These are phyloP conservation scores for Eueremaeus valkanovi DNA, from an alignment of 2,888 invertebrate genomes.

Conservation along the genomic window DNA sequence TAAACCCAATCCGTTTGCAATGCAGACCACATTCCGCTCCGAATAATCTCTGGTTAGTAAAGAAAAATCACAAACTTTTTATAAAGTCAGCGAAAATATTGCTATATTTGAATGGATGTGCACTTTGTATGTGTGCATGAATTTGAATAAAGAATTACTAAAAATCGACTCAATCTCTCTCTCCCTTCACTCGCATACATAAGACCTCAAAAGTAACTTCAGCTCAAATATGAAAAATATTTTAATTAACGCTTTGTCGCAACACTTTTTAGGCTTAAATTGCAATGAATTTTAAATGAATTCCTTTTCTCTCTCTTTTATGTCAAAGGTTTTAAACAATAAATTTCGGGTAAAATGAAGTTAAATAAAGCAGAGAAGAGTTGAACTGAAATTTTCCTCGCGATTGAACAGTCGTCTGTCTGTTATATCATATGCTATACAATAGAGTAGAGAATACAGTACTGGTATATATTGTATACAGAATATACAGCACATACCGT, in stretches of 20 bases:
- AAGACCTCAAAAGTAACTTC: too few species aligned
- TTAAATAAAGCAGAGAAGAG: constrained; percentile 12
- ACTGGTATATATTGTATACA: too few species aligned
- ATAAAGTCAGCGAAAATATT: constrained; percentile 1
- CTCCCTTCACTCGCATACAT: too few species aligned
- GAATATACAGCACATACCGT: too few species aligned
- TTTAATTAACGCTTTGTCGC: background rate
- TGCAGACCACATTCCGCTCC: constrained; percentile 16
- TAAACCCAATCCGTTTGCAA: background rate
- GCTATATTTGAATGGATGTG: background rate
- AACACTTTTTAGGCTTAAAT: background rate
- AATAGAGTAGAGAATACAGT: too few species aligned
- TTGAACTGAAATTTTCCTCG: constrained; percentile 17
- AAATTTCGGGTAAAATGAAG: constrained; percentile 12
- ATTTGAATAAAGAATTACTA: background rate
- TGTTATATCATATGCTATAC: background rate
- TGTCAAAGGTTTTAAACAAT: background rate
- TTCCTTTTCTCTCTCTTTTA: background rate
- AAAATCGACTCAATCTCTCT: too few species aligned
- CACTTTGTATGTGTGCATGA: background rate
- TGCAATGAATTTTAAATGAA: background rate
- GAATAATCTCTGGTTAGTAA: constrained; percentile 3
- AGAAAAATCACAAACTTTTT: background rate
- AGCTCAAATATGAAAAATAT: background rate
- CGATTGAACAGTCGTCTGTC: constrained; percentile 17